These are phyloP conservation scores for Elgaria multicarinata DNA, from an alignment of 2,113 vertebrate genomes.

Conservation along the genomic window DNA sequence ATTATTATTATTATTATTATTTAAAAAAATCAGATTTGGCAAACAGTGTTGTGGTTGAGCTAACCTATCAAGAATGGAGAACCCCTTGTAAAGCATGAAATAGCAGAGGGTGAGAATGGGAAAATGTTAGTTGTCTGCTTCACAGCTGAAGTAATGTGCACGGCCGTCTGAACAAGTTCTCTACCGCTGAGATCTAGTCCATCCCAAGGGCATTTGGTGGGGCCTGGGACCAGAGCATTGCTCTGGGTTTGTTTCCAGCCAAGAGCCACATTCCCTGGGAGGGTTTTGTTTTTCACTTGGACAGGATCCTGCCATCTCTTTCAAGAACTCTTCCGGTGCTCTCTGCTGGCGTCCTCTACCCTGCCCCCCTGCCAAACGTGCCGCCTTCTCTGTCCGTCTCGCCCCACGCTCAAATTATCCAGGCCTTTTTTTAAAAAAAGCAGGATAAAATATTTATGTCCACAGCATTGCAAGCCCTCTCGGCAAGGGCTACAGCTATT, in stretches of 20 bases:
- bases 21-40: no score
- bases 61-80: no score
- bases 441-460: constrained; percentile 95
- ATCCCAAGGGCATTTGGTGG: not conserved
- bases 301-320: not conserved
- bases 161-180: not conserved
- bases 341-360: not conserved
- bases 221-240: not conserved
- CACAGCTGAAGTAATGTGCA: no score
- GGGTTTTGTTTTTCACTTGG: not conserved
- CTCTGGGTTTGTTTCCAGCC: not conserved
- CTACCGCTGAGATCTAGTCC: not conserved
- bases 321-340: not conserved
- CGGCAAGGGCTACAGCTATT: constrained; percentile 75
- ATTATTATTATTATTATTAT: no score
- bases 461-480: constrained; percentile 79
- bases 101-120: no score
- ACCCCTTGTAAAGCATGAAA: no score
- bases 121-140: no score
- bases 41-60: no score
- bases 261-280: not conserved
- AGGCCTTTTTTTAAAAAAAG: constrained; percentile 27
- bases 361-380: not conserved
- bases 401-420: constrained; percentile 67
- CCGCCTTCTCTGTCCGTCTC: not conserved